phyloP scores from a whole-genome alignment of 2,888 invertebrate genomes.

The Margaritifera margaritifera region DNA sequence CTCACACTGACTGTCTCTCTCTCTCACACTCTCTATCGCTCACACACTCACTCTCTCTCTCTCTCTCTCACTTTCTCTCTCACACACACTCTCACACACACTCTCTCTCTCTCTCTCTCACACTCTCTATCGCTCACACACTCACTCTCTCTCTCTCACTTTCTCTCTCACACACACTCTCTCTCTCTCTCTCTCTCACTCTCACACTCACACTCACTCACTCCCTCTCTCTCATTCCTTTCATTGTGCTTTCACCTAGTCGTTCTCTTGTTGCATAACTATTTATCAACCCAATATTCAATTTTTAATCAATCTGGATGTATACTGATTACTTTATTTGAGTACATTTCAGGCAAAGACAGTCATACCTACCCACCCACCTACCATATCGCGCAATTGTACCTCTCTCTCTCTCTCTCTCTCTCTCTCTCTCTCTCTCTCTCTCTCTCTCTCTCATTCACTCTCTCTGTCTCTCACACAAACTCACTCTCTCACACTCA shows the following conservation, averaged over 20 bases:
- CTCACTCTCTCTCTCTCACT: not conserved
- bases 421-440: too few species aligned
- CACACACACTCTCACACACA: not conserved
- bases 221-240: not conserved
- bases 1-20: slow-evolving; percentile 2
- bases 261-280: too few species aligned
- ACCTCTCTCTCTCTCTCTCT: too few species aligned
- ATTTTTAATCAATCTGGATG: too few species aligned
- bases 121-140: not conserved
- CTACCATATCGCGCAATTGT: too few species aligned
- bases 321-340: too few species aligned
- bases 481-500: too few species aligned
- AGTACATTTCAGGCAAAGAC: too few species aligned
- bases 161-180: not conserved
- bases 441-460: too few species aligned
- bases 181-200: not conserved
- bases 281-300: too few species aligned
- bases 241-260: not conserved
- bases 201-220: not conserved
- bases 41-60: not conserved
- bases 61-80: slow-evolving; percentile 1
- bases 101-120: slow-evolving; percentile 4
- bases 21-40: slow-evolving; percentile 1
- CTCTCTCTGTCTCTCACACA: too few species aligned
- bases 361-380: too few species aligned